phyloP scores from a whole-genome alignment of 1,140 invertebrate species.

The Bombyx mandarina region DNA sequence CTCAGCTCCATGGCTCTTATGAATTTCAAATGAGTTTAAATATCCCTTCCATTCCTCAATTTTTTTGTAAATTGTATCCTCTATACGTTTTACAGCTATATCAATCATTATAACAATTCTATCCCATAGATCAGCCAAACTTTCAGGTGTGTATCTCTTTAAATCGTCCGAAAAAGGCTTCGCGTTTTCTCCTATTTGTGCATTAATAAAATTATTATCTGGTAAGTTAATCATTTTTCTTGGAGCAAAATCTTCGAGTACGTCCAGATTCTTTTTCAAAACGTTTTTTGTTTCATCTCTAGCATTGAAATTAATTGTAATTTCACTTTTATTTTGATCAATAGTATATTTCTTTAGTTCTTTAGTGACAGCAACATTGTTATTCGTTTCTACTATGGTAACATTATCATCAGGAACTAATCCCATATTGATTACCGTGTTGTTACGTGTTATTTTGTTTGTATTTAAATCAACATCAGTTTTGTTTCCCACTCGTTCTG shows the following conservation, averaged over 20 bases:
- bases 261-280: conserved; percentile 21
- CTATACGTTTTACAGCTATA: conserved; percentile 35
- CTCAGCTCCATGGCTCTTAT: neutral
- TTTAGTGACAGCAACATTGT: conserved; percentile 8
- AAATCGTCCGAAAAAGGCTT: conserved; percentile 23
- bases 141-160: conserved; percentile 16
- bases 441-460: conserved; percentile 6
- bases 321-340: conserved; percentile 12
- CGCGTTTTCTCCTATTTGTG: conserved; percentile 20
- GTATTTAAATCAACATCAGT: conserved; percentile 4
- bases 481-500: neutral
- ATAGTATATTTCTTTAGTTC: conserved; percentile 3
- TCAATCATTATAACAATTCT: conserved; percentile 33
- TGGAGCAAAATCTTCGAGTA: conserved; percentile 7
- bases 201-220: conserved; percentile 26
- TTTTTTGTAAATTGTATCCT: conserved; percentile 34
- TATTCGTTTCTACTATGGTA: conserved; percentile 10
- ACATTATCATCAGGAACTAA: conserved; percentile 19
- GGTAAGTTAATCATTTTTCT: conserved; percentile 25
- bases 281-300: conserved; percentile 23
- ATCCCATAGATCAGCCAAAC: conserved; percentile 35
- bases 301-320: conserved; percentile 4
- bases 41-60: conserved; percentile 18
- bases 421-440: conserved; percentile 27
- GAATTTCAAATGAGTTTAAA: no score